These are phyloP conservation scores for Athripsodes cinereus DNA, from an alignment of 2,888 invertebrate species.

Conservation along the genomic window DNA sequence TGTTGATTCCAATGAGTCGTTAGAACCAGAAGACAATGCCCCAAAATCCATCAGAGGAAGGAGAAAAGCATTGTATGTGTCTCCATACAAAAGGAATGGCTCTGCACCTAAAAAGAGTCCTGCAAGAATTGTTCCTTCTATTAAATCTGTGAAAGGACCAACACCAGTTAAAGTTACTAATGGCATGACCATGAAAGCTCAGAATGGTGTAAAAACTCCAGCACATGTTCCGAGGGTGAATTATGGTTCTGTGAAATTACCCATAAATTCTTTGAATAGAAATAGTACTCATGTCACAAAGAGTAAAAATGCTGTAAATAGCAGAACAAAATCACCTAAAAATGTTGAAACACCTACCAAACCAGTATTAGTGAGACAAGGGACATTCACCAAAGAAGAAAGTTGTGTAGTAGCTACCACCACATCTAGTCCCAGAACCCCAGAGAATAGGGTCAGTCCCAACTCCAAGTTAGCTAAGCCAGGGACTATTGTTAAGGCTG, in stretches of 20 bases:
- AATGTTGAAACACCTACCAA: slow-evolving; percentile 31
- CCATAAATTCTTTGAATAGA: slow-evolving; percentile 27
- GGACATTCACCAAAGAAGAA: slow-evolving; percentile 89
- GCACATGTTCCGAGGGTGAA: slow-evolving; percentile 8
- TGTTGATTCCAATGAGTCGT: slow-evolving; percentile 43
- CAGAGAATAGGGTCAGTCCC: slow-evolving; percentile 35
- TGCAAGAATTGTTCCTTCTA: slow-evolving; percentile 25
- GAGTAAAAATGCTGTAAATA: slow-evolving; percentile 11
- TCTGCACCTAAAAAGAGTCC: slow-evolving; percentile 38
- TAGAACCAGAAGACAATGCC: slow-evolving; percentile 38
- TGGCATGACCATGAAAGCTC: slow-evolving; percentile 4
- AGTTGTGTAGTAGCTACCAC: slow-evolving; percentile 35
- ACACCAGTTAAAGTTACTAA: slow-evolving; percentile 15
- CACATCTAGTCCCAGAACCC: slow-evolving; percentile 27
- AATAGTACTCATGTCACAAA: slow-evolving; percentile 30
- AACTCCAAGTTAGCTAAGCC: slow-evolving; percentile 36
- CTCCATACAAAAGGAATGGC: slow-evolving; percentile 47
- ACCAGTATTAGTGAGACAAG: slow-evolving; percentile 69
- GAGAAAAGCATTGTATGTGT: slow-evolving; percentile 63
- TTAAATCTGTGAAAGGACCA: slow-evolving; percentile 14
- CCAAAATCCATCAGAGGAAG: slow-evolving; percentile 58
- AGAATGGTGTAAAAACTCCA: slow-evolving; percentile 4
- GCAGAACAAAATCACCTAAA: slow-evolving; percentile 4
- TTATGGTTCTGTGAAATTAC: slow-evolving; percentile 28
- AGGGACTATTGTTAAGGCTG: slow-evolving; percentile 31